Evolutionary conservation across 2,113 vertebrate genomes (phyloP).

Genomic region (Gasterosteus aculeatus): DNA sequence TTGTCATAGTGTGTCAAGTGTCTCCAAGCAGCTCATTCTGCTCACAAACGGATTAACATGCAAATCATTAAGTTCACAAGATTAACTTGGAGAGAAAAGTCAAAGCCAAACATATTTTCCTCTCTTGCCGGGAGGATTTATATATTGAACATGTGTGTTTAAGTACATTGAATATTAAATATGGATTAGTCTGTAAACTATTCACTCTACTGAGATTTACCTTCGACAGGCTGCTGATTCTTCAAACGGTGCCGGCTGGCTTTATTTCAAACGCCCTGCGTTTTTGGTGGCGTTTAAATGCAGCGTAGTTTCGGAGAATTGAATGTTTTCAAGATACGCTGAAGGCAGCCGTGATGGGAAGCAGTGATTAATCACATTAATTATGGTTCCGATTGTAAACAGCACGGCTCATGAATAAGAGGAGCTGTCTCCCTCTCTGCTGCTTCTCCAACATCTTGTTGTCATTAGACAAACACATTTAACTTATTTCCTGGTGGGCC

Average conservation of each 20-base stretch:
- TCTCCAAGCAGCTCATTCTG: slow-evolving; percentile 33
- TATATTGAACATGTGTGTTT: slow-evolving; percentile 2
- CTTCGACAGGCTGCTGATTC: slow-evolving; percentile 26
- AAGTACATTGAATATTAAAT: slow-evolving; percentile 47
- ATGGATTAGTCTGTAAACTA: slow-evolving; percentile 31
- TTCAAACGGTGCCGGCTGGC: slow-evolving; percentile 26
- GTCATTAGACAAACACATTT: slow-evolving; percentile 61
- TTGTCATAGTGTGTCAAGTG: not conserved
- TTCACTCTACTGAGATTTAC: slow-evolving; percentile 25
- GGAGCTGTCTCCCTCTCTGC: slow-evolving; percentile 3
- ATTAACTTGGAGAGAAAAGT: slow-evolving; percentile 59
- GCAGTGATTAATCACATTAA: slow-evolving; percentile 46
- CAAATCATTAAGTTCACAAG: slow-evolving; percentile 52
- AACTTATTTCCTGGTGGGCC: slow-evolving; percentile 56
- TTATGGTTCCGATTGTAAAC: slow-evolving; percentile 45
- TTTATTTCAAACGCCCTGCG: not conserved
- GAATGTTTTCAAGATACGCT: slow-evolving; percentile 16
- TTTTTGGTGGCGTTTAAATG: slow-evolving; percentile 25
- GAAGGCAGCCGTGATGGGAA: slow-evolving; percentile 38
- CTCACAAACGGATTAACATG: slow-evolving; percentile 49
- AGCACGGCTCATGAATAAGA: slow-evolving; percentile 46
- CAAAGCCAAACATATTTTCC: slow-evolving; percentile 43
- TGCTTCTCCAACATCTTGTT: slow-evolving; percentile 51
- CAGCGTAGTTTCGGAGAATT: slow-evolving; percentile 31
- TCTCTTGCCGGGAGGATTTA: slow-evolving; percentile 45